Percentiles rank a stretch among this genome's conserved stretches.
These are phyloP conservation scores for Synergus itoensis DNA, from an alignment of 2,888 invertebrate genomes.

Conservation along the genomic window DNA sequence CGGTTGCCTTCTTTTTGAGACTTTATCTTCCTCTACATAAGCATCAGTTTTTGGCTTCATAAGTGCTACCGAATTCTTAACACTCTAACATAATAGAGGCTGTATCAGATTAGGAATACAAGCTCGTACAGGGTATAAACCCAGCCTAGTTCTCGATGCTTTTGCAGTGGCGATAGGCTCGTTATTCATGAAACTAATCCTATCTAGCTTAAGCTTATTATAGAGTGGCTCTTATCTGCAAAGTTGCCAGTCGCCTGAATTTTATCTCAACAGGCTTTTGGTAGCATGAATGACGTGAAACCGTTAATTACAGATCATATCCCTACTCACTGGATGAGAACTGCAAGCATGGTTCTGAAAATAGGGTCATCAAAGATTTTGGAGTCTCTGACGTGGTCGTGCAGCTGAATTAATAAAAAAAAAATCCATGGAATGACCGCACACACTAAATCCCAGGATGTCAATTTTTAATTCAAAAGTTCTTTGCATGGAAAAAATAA, in stretches of 20 bases:
- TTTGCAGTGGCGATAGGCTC: slow-evolving; percentile 43
- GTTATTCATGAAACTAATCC: background rate
- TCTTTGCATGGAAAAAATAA: too few relatives aligned
- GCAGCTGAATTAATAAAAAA: too few relatives aligned
- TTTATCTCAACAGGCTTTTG: background rate
- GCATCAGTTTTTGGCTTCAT: background rate
- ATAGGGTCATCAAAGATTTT: background rate
- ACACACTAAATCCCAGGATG: too few relatives aligned
- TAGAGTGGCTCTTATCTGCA: background rate
- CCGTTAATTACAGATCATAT: background rate
- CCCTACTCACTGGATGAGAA: background rate
- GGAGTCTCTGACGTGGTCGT: background rate
- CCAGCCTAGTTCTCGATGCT: background rate
- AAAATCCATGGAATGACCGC: too few relatives aligned
- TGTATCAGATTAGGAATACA: slow-evolving; percentile 9
- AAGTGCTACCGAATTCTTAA: background rate
- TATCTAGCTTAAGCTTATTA: background rate
- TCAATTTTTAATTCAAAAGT: too few relatives aligned
- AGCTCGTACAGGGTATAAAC: background rate
- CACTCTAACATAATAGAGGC: background rate
- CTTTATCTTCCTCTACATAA: background rate
- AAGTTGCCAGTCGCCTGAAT: background rate
- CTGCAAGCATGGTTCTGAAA: background rate
- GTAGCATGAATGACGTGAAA: background rate
- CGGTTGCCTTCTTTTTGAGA: background rate